These are phyloP conservation scores for Aporophyla lueneburgensis DNA, from an alignment of 2,888 invertebrate species.

Conservation along the genomic window DNA sequence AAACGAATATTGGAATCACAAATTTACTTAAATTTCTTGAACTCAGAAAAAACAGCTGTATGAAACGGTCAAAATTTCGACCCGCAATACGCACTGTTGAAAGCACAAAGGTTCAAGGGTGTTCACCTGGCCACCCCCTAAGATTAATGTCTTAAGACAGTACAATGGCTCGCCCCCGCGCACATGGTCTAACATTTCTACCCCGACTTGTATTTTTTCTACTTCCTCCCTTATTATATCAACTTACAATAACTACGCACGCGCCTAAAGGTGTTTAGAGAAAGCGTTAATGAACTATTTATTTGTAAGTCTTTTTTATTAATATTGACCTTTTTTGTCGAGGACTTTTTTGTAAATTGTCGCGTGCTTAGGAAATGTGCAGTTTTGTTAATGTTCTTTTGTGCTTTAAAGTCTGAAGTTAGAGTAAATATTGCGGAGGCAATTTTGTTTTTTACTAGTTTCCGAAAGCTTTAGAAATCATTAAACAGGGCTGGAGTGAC, in stretches of 20 bases:
- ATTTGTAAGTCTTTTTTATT: constrained; percentile 65
- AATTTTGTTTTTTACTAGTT: constrained; percentile 11
- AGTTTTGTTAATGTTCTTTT: constrained; percentile 50
- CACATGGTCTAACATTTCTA: constrained; percentile 87
- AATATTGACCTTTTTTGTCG: constrained; percentile 61
- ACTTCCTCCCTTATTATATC: constrained; percentile 85
- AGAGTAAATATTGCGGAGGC: constrained; percentile 1
- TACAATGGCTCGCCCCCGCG: constrained; percentile 84
- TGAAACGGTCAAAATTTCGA: constrained; percentile 58
- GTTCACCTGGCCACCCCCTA: constrained; percentile 86
- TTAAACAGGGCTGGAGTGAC: background rate
- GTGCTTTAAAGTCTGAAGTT: constrained; percentile 28
- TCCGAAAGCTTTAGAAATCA: background rate
- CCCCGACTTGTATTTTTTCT: constrained; percentile 80
- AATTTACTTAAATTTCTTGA: background rate
- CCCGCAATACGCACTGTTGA: constrained; percentile 56
- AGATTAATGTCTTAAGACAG: constrained; percentile 87
- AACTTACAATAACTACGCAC: constrained; percentile 84
- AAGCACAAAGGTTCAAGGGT: constrained; percentile 75
- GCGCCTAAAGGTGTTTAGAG: constrained; percentile 88
- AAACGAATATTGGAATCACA: background rate
- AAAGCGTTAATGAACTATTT: constrained; percentile 85
- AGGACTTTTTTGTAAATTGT: constrained; percentile 53
- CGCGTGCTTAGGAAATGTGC: constrained; percentile 55
- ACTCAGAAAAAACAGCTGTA: constrained; percentile 41